These are phyloP conservation scores for Drosophila antonietae DNA, from an alignment of 2,888 invertebrate genomes.

Conservation along the genomic window DNA sequence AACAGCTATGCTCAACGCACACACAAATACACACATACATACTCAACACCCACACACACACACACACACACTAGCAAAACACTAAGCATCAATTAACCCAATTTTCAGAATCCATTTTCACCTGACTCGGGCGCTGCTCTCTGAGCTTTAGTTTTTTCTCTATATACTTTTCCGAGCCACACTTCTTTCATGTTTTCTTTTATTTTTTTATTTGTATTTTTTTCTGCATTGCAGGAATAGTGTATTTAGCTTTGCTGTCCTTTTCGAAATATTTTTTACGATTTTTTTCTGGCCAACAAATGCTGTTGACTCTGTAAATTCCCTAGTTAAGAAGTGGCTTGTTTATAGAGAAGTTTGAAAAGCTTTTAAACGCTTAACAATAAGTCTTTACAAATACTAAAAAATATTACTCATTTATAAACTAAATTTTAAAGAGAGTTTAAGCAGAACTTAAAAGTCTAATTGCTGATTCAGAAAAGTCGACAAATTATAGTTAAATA, in stretches of 20 bases:
- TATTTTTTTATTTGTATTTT: conserved; percentile 31
- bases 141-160: conserved; percentile 42
- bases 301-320: not conserved
- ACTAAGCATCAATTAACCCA: conserved; percentile 81
- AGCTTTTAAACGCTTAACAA: not conserved
- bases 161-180: conserved; percentile 35
- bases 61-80: conserved; percentile 43
- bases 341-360: not conserved
- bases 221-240: conserved; percentile 16
- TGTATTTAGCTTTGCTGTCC: conserved; percentile 46
- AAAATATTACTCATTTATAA: too few species aligned
- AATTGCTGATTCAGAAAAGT: not conserved
- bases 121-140: conserved; percentile 59
- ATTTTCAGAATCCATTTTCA: conserved; percentile 80
- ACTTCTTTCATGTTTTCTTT: conserved; percentile 44
- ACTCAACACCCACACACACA: conserved; percentile 11
- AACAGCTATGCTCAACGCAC: conserved; percentile 15
- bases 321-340: not conserved
- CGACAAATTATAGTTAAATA: not conserved
- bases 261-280: conserved; percentile 33
- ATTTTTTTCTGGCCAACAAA: conserved; percentile 8
- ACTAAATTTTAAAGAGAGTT: not conserved
- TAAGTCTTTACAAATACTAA: too few species aligned
- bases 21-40: conserved; percentile 20
- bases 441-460: not conserved